Base-by-base conservation (phyloP, 2,113 vertebrate species). In the Pteronura brasiliensis region DNA sequence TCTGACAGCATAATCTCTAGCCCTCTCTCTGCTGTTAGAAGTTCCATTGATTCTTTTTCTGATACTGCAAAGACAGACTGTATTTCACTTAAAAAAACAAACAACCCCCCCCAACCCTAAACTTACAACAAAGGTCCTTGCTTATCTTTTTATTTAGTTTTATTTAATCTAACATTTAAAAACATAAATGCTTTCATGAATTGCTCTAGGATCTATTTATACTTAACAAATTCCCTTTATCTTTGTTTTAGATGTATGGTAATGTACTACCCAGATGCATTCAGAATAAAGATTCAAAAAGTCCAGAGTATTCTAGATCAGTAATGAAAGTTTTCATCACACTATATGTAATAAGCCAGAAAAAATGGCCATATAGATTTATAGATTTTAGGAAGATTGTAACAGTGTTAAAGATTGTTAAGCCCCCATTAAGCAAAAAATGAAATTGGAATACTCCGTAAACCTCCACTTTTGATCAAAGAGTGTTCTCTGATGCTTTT, bases 11-110 rank as follows among this genome's bases (percentile, higher is more conserved):
- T 47, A 14, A 52, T 71, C 29, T 67, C 52, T 47, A 57, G 29
- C 8, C 14, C 12, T 86, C 17, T 47, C 18, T 69, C 67, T 55
- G n/a, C 10, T 36, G 5, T 23, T 12, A 15, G 67, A 83, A 72
- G 13, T 39, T 49, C 15, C 42, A 12, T 36, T 57, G 42, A 74
- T 87, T 95, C 39, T 92, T 86, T 81, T 74, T 69, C 61, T 90
- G 59, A 59, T 61, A 61, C 11, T 47, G 4, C 36, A 88, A 69
- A n/a, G 47, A 63, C 17, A 84, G 74, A 34, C n/a, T 81, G 1
- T 96, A 80, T 93, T 98, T 96, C 81, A 74, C 47, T 83, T 86
- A 65, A 71, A 88, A 92, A 14, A 31, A 29, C 25, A 63, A 63
- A 13, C 12, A 63, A 27, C 15, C 15, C 52, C 52, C 15, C 1